Percentiles rank a stretch among this genome's conserved stretches.
Evolutionary conservation across 2,113 vertebrate species (phyloP).

Genomic region (Turdus rufiventris): DNA sequence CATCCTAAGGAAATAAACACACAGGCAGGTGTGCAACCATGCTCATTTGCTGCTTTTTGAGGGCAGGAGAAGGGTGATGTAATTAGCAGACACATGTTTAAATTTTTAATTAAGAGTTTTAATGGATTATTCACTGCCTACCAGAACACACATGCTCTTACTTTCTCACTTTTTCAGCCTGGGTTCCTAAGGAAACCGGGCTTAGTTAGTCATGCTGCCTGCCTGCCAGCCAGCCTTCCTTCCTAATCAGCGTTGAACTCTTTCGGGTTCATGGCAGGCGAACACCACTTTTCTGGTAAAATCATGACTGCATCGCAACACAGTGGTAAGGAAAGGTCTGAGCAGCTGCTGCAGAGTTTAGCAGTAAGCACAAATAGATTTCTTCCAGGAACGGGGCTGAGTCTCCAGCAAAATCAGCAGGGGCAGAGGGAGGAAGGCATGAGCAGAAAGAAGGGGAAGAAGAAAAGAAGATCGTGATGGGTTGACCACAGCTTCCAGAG

Average conservation of each 20-base stretch:
- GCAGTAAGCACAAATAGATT: not conserved
- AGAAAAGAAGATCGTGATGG: not conserved
- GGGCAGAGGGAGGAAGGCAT: not conserved
- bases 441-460: not conserved
- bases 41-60: slow-evolving; percentile 57
- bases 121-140: slow-evolving; percentile 64
- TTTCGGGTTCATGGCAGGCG: not conserved
- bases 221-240: slow-evolving; percentile 27
- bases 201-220: slow-evolving; percentile 33
- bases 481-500: not conserved
- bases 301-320: slow-evolving; percentile 15
- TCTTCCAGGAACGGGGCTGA: not conserved
- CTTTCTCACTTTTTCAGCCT: slow-evolving; percentile 24
- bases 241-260: slow-evolving; percentile 12
- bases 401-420: not conserved
- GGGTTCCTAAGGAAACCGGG: slow-evolving; percentile 63
- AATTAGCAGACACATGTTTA: slow-evolving; percentile 65
- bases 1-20: slow-evolving; percentile 51
- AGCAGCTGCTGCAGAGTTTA: slow-evolving; percentile 6
- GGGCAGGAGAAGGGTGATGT: slow-evolving; percentile 46
- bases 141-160: slow-evolving; percentile 48
- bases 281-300: slow-evolving; percentile 4
- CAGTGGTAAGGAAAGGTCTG: not conserved
- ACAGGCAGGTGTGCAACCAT: slow-evolving; percentile 39
- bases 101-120: slow-evolving; percentile 67